Conservation (phyloP, 2,113 vertebrate species). For the Ctenodactylus gundi region DNA sequence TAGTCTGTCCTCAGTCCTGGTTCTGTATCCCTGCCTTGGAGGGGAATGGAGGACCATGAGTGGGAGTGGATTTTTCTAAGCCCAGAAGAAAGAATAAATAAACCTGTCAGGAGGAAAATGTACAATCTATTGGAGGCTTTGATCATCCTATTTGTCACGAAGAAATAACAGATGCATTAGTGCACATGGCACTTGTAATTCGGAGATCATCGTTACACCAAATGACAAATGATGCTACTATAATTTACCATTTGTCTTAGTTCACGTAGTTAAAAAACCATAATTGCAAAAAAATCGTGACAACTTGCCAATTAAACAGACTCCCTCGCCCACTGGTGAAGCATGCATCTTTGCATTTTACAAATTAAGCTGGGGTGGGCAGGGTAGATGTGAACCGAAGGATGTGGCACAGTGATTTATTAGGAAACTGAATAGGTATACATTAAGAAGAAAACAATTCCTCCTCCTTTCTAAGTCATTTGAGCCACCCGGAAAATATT, state of each 20-base stretch:
- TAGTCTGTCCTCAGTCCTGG: not conserved
- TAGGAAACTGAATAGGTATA: not conserved
- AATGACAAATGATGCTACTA: constrained; percentile 58
- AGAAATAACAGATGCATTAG: constrained; percentile 61
- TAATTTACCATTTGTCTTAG: constrained; percentile 69
- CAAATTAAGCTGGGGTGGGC: not conserved
- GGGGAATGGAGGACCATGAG: not conserved
- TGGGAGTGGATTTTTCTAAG: constrained; percentile 29
- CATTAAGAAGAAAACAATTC: not conserved
- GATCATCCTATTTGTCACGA: constrained; percentile 57
- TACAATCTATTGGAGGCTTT: constrained; percentile 57
- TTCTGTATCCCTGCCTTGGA: not conserved
- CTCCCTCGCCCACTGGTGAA: constrained; percentile 41
- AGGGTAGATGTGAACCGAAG: not conserved
- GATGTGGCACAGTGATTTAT: not conserved
- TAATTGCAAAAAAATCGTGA: constrained; percentile 58
- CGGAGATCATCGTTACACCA: constrained; percentile 13
- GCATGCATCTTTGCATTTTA: constrained; percentile 43
- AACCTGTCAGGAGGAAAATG: constrained; percentile 33
- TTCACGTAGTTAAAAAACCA: constrained; percentile 55
- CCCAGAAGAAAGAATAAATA: constrained; percentile 29
- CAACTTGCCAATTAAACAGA: constrained; percentile 68
- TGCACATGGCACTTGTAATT: constrained; percentile 53
- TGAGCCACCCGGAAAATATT: not conserved
- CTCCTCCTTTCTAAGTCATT: not conserved